Evolutionary conservation across 2,113 vertebrate species (phyloP), one percentile per base, ranked within the genome.

Genomic region (Entelurus aequoreus): DNA sequence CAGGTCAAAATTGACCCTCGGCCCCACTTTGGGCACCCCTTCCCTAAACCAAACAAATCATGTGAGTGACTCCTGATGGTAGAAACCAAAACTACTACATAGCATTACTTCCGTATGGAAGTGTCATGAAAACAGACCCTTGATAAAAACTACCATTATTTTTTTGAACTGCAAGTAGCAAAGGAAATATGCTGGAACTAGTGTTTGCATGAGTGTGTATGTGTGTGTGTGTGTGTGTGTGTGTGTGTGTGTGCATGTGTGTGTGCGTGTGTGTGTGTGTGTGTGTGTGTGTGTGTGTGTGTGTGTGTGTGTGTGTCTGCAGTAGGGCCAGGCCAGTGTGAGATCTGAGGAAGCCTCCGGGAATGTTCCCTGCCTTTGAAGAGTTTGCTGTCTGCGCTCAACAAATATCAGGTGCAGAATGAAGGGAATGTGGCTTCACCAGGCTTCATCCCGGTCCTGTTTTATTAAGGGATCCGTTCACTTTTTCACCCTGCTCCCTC

Each of bases 331-430:
- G 76, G 71, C 65, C 44, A 42, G 72, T 55, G 72, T 82, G 81
- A 85, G 83, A 87, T 88, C 78, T 79, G 77, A 76, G 69, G 63
- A 75, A 74, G 80, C 81, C 84, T 83, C 77, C 86, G 86, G 88
- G 86, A 88, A 88, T 87, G 82, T 81, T 75, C 57, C 66, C 77
- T 62, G 78, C 80, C 86, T 88, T 89, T 88, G 87, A 88, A 86
- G 86, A 78, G 58, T 68, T 74, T 85, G 83, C 78, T 75, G 74
- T 76, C 80, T 77, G 81, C 49, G 71, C 81, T 79, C 86, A 70
- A 78, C 87, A 83, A 88, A 89, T 88, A 85, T 80, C 80, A 80
- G 62, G 59, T 68, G 71, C 68, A 84, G 81, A 87, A 86, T 85
- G 83, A 86, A 81, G 82, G 84, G 86, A 90, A 87, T 90, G 81